These are phyloP conservation scores for Hoplostethus mediterraneus DNA, from an alignment of 2,797 vertebrate genomes.

Conservation along the genomic window DNA sequence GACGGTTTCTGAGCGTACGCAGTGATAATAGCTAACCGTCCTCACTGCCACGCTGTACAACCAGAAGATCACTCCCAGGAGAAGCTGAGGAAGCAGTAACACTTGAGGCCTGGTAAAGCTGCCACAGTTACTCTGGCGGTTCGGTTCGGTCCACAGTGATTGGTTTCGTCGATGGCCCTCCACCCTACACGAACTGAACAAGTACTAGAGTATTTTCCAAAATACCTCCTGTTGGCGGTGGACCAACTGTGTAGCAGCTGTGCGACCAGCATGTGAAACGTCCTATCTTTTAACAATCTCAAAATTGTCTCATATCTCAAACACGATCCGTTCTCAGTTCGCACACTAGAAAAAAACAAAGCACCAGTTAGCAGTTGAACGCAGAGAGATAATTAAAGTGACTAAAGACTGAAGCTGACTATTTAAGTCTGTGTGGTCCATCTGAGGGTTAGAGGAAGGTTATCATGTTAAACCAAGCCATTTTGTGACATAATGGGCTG, in stretches of 20 bases:
- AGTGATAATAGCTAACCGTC: neutral
- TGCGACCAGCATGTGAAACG: neutral
- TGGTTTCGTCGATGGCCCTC: neutral
- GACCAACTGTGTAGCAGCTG: neutral
- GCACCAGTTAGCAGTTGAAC: too few relatives aligned
- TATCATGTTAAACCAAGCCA: too few relatives aligned
- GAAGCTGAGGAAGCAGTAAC: neutral
- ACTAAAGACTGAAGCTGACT: too few relatives aligned
- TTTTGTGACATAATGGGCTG: too few relatives aligned
- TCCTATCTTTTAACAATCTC: neutral
- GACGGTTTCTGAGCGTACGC: neutral
- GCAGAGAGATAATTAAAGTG: too few relatives aligned
- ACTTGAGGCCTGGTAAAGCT: neutral
- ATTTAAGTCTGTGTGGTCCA: too few relatives aligned
- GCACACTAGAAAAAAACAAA: too few relatives aligned
- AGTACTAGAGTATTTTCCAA: neutral
- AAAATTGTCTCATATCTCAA: too few relatives aligned
- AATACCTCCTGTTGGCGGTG: neutral
- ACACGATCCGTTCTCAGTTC: too few relatives aligned
- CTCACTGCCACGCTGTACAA: neutral
- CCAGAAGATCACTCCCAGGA: neutral
- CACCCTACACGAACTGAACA: neutral
- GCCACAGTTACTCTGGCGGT: neutral
- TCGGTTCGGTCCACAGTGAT: neutral
- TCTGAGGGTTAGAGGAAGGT: too few relatives aligned